These are phyloP conservation scores for Cynopterus brachyotis DNA, from an alignment of 2,113 vertebrate genomes.

Conservation along the genomic window DNA sequence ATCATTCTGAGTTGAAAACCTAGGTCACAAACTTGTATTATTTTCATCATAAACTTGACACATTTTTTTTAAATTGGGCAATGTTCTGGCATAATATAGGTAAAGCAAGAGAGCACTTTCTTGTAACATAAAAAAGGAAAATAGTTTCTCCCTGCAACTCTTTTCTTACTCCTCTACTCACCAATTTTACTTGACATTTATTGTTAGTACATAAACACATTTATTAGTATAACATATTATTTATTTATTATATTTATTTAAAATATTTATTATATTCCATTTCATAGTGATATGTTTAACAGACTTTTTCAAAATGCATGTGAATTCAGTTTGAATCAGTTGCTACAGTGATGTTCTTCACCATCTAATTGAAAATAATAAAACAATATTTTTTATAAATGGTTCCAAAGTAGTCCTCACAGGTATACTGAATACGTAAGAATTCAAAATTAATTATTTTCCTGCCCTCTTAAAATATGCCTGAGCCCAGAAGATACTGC, in stretches of 20 bases:
- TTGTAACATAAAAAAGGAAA: background rate
- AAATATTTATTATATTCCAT: background rate
- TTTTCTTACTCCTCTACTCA: background rate
- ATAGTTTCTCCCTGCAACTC: background rate
- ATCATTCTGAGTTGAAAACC: background rate
- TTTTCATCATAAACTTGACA: background rate
- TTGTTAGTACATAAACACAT: background rate
- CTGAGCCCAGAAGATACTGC: conserved; percentile 48
- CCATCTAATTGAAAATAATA: conserved; percentile 10
- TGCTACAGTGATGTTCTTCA: background rate
- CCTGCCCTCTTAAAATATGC: conserved; percentile 45
- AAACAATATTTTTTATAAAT: background rate
- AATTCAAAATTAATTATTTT: conserved; percentile 63
- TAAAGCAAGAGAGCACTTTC: background rate
- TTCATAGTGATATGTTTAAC: background rate
- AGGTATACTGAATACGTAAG: conserved; percentile 57
- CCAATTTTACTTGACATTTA: background rate
- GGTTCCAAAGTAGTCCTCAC: background rate
- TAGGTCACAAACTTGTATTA: background rate
- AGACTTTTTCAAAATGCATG: background rate
- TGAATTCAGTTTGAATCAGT: background rate
- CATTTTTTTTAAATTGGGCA: background rate
- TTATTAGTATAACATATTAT: background rate
- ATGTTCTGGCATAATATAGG: background rate
- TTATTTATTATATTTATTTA: background rate